Evolutionary conservation across 1,140 invertebrate species (phyloP).

Genomic region (Sinonovacula constricta): DNA sequence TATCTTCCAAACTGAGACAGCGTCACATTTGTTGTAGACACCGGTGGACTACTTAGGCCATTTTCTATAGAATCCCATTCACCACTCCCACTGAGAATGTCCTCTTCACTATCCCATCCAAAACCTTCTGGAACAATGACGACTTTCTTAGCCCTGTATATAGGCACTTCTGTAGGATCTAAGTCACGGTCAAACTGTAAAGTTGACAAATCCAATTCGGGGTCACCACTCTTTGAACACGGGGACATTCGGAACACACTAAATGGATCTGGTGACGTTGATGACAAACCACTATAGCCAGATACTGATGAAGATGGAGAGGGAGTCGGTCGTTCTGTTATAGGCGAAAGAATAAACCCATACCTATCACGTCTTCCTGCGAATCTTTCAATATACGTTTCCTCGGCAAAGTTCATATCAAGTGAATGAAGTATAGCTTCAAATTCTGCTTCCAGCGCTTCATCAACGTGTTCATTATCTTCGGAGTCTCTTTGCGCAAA

Average conservation of each 20-base stretch:
- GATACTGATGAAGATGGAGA: slow-evolving; percentile 36
- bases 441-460: slow-evolving; percentile 38
- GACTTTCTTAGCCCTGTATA: slow-evolving; percentile 27
- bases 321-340: slow-evolving; percentile 26
- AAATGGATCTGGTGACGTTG: slow-evolving; percentile 39
- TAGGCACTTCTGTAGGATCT: slow-evolving; percentile 40
- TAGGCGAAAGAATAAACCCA: slow-evolving; percentile 34
- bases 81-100: slow-evolving; percentile 25
- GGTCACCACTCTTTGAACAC: neutral
- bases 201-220: slow-evolving; percentile 24
- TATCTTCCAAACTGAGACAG: slow-evolving; percentile 27
- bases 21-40: slow-evolving; percentile 9
- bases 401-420: neutral
- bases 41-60: slow-evolving; percentile 39
- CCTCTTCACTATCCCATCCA: slow-evolving; percentile 45
- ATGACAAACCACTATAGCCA: slow-evolving; percentile 19
- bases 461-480: too few species aligned
- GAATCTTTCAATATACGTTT: slow-evolving; percentile 37
- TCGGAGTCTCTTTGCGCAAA: too few species aligned
- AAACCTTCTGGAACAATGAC: slow-evolving; percentile 34
- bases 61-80: slow-evolving; percentile 36
- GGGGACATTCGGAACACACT: slow-evolving; percentile 43
- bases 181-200: slow-evolving; percentile 8
- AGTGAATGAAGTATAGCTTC: slow-evolving; percentile 26
- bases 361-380: slow-evolving; percentile 32